These are phyloP conservation scores for Prolemur simus DNA, from an alignment of 2,113 vertebrate species.

Conservation along the genomic window DNA sequence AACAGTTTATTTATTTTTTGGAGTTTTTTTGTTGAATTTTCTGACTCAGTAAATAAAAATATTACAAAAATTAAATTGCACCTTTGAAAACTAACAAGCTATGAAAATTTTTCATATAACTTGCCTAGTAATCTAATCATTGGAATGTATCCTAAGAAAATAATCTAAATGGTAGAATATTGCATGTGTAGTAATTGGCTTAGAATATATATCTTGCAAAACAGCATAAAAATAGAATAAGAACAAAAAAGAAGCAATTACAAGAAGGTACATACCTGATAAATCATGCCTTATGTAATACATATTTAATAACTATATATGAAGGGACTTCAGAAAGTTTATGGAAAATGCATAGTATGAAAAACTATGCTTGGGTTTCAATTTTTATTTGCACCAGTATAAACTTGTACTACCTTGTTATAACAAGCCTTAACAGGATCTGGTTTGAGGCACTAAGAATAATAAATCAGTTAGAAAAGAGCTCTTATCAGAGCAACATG, in stretches of 20 bases:
- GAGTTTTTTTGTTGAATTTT: background rate
- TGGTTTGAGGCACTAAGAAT: no score
- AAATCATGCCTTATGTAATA: background rate
- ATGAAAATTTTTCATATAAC: background rate
- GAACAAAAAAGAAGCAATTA: background rate
- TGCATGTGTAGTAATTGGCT: background rate
- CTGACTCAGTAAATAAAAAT: background rate
- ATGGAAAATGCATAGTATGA: no score
- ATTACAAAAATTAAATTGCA: background rate
- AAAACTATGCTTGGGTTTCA: no score
- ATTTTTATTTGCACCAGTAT: no score
- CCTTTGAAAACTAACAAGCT: background rate
- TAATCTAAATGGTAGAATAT: background rate
- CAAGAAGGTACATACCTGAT: background rate
- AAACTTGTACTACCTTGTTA: no score
- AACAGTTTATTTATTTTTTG: background rate
- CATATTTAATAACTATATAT: background rate
- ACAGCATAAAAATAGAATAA: background rate
- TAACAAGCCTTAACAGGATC: no score
- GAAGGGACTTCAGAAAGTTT: no score
- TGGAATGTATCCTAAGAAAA: background rate
- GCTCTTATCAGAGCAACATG: background rate
- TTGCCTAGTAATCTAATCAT: background rate
- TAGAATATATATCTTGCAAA: background rate
- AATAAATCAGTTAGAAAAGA: no score